Conservation (phyloP, 1,140 invertebrate species). For the Trissolcus basalis region DNA sequence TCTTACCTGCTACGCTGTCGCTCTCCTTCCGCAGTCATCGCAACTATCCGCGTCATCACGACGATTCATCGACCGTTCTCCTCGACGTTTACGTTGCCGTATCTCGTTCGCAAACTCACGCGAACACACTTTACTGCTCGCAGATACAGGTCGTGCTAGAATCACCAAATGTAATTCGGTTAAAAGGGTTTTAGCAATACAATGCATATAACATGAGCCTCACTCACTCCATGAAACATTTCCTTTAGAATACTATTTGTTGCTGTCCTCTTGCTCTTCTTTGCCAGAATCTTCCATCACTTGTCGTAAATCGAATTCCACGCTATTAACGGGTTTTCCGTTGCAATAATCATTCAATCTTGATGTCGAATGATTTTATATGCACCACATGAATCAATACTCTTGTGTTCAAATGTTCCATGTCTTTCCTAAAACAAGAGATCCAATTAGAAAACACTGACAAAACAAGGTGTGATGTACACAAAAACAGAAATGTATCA, state of each 20-base stretch:
- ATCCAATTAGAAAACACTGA: too few species aligned
- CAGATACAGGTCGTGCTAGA: slow-evolving; percentile 66
- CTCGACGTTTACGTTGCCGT: slow-evolving; percentile 43
- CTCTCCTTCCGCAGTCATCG: slow-evolving; percentile 44
- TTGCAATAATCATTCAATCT: too few species aligned
- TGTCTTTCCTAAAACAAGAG: too few species aligned
- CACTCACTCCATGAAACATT: slow-evolving; percentile 28
- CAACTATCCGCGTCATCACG: slow-evolving; percentile 35
- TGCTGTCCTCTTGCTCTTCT: slow-evolving; percentile 47
- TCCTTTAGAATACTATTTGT: slow-evolving; percentile 44
- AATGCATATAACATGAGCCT: slow-evolving; percentile 75
- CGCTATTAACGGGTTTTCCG: slow-evolving; percentile 14
- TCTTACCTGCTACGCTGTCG: slow-evolving; percentile 56
- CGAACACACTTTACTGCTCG: slow-evolving; percentile 49
- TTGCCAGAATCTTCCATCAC: slow-evolving; percentile 45
- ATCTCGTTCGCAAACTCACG: slow-evolving; percentile 53
- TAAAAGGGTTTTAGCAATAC: slow-evolving; percentile 76
- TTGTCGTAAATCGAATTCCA: slow-evolving; percentile 43
- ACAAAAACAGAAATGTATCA: too few species aligned
- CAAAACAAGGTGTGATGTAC: too few species aligned
- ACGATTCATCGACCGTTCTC: slow-evolving; percentile 53
- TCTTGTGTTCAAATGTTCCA: too few species aligned
- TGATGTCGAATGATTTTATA: too few species aligned
- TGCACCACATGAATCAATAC: too few species aligned
- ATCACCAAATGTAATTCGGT: slow-evolving; percentile 76